A percentile compares a stretch with the other conserved stretches of the same genome.
phyloP scores from a whole-genome alignment of 2,113 vertebrate genomes.

The Saguinus imperator region DNA sequence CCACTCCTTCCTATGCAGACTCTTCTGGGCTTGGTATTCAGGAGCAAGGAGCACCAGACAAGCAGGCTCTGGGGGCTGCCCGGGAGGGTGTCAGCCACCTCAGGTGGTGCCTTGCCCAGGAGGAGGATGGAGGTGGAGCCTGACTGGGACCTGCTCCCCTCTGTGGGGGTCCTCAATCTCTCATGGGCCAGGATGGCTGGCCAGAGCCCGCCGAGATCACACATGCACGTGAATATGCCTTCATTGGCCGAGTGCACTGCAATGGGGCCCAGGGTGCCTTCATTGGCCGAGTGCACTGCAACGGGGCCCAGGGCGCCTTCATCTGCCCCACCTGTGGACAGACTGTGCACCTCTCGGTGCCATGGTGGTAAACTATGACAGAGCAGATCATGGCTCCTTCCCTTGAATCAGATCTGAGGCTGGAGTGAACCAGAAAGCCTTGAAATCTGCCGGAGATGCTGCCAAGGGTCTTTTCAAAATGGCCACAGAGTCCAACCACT shows the following conservation, averaged over 20 bases:
- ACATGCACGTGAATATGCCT: not conserved
- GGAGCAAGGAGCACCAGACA: not conserved
- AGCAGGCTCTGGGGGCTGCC: not conserved
- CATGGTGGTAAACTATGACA: not conserved
- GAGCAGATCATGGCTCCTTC: not conserved
- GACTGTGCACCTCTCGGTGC: rapidly evolving
- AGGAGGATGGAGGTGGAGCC: not conserved
- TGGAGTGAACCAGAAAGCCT: not conserved
- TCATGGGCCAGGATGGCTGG: not conserved
- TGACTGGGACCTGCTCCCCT: not conserved
- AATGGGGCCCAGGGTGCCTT: not conserved
- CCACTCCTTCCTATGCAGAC: not conserved
- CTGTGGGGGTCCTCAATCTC: not conserved
- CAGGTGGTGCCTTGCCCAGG: not conserved
- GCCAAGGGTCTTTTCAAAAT: not conserved
- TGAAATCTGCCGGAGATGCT: not conserved
- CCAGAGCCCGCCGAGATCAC: not conserved
- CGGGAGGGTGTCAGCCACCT: not conserved
- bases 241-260: not conserved
- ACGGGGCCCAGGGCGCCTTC: not conserved
- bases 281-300: not conserved
- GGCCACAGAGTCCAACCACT: not conserved
- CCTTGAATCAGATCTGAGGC: not conserved
- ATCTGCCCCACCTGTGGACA: not conserved
- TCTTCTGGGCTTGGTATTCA: not conserved